A percentile compares a stretch with the other conserved stretches of the same genome.
Conservation (phyloP, 2,113 vertebrate species). For the Rhizomys pruinosus region DNA sequence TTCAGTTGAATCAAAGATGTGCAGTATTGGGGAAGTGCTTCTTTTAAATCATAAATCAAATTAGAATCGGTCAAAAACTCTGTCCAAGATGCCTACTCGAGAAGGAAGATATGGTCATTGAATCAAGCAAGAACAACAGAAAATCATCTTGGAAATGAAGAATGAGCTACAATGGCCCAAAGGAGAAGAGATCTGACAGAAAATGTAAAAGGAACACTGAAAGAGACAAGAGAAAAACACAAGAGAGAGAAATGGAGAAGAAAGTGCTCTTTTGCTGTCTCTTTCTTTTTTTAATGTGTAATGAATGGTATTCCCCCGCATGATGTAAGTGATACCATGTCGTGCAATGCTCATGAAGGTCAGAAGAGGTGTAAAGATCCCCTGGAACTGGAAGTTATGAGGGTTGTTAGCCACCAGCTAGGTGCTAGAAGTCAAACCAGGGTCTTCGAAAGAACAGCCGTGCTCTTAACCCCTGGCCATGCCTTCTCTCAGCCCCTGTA, state of each 20-base stretch:
- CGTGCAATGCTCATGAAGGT: too few species aligned
- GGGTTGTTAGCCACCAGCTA: too few species aligned
- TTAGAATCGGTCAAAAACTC: slow-evolving; percentile 1
- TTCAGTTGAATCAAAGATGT: background rate
- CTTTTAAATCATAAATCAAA: slow-evolving; percentile 11
- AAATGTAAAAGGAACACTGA: background rate
- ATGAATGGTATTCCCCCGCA: background rate
- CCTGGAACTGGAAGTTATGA: too few species aligned
- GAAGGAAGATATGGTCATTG: background rate
- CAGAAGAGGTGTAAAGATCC: too few species aligned
- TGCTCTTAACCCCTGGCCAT: too few species aligned
- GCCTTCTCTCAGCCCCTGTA: background rate
- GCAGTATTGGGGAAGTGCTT: background rate
- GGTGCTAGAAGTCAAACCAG: too few species aligned
- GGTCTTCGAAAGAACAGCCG: too few species aligned
- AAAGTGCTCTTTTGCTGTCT: background rate
- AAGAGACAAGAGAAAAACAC: background rate
- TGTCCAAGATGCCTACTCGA: background rate
- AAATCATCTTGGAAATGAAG: slow-evolving; percentile 24
- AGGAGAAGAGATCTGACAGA: background rate
- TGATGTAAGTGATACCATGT: too few species aligned
- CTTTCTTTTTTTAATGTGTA: background rate
- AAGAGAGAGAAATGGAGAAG: background rate
- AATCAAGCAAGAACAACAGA: background rate
- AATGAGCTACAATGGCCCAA: background rate